These are phyloP conservation scores for Agrotis clavis DNA, from an alignment of 2,888 invertebrate species.

Conservation along the genomic window DNA sequence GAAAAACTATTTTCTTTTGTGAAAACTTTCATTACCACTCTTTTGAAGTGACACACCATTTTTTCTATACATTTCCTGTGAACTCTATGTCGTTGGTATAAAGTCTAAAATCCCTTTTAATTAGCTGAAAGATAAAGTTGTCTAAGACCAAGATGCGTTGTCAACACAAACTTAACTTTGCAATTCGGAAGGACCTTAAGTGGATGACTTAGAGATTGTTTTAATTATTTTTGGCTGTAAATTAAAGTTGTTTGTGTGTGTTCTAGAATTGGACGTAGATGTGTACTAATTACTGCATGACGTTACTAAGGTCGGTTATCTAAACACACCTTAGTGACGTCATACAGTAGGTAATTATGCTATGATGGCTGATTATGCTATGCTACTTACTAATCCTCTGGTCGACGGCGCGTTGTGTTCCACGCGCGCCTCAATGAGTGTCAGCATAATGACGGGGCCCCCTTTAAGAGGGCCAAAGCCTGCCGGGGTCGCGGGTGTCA, in stretches of 20 bases:
- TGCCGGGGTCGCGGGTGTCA: no score
- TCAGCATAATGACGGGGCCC: no score
- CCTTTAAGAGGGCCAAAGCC: no score
- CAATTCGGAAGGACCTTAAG: conserved; percentile 16
- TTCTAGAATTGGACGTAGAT: conserved; percentile 26
- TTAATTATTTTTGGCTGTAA: conserved; percentile 4
- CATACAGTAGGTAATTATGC: no score
- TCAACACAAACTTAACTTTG: conserved; percentile 49
- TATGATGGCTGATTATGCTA: no score
- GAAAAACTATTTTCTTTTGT: conserved; percentile 49
- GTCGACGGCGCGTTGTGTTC: no score
- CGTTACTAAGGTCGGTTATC: neutral
- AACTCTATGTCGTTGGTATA: neutral
- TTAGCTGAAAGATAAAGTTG: conserved; percentile 21
- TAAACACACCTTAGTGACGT: no score
- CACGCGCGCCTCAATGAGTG: no score
- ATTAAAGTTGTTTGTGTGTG: conserved; percentile 34
- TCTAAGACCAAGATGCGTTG: conserved; percentile 37
- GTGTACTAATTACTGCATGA: conserved; percentile 53
- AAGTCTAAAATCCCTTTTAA: conserved; percentile 17
- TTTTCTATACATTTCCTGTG: neutral
- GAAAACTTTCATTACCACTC: conserved; percentile 54
- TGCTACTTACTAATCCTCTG: no score
- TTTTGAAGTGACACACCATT: conserved; percentile 42
- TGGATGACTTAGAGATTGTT: neutral